Conservation (phyloP, 2,888 invertebrate genomes). For the Yponomeuta evonymella region DNA sequence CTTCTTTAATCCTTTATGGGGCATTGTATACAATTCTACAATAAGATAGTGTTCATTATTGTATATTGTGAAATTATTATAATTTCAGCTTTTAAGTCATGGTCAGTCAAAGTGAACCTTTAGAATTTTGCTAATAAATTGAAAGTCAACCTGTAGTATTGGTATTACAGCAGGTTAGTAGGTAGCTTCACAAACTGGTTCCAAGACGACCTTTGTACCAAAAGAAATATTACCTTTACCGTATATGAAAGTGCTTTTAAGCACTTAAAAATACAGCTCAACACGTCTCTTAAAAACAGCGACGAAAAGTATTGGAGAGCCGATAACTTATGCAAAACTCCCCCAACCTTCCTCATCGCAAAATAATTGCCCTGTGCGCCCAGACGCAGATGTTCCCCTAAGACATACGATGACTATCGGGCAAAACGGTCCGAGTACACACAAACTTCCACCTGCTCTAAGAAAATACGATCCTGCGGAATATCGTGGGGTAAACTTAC, state of each 20-base stretch:
- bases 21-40: too few relatives aligned
- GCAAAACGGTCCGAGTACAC: not conserved
- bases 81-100: too few relatives aligned
- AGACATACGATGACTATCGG: not conserved
- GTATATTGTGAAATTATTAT: too few relatives aligned
- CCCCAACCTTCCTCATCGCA: not conserved
- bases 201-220: too few relatives aligned
- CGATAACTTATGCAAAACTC: not conserved
- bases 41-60: too few relatives aligned
- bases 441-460: constrained; percentile 1
- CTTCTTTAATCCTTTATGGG: too few relatives aligned
- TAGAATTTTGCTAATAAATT: too few relatives aligned
- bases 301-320: not conserved
- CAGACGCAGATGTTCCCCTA: not conserved
- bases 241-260: not conserved
- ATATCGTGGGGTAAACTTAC: not conserved
- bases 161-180: too few relatives aligned
- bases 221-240: too few relatives aligned
- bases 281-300: not conserved
- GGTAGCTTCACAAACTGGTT: too few relatives aligned
- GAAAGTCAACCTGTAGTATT: too few relatives aligned
- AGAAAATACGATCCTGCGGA: not conserved
- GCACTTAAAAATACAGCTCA: not conserved
- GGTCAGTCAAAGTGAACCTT: too few relatives aligned
- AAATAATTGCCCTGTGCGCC: not conserved